Evolutionary conservation across 2,888 invertebrate species (phyloP), one percentile per base, ranked within the genome.

Genomic region (Hecatera dysodea): DNA sequence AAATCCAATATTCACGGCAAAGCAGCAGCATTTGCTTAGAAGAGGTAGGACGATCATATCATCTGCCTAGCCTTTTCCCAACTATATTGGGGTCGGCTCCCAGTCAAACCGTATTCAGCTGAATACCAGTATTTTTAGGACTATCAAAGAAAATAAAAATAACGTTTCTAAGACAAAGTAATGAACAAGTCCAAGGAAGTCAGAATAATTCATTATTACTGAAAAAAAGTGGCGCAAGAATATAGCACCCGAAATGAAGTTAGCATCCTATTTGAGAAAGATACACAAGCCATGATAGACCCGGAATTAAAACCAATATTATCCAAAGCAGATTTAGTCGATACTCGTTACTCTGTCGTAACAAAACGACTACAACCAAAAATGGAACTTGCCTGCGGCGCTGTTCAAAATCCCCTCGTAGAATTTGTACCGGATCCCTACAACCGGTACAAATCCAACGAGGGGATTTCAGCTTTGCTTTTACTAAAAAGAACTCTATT

Each of bases 381-480:
- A 72, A 59, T 24, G 17, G 22, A 29, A 22, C 22, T 29, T 19
- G 24, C 24, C 29, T 4, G 42, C n/a, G 33, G 39, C 57, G 6
- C 42, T 19, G 56, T 46, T 46, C 36, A 15, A 42, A 50, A 77
- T 70, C 61, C 24, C 19, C 78, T 24, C 29, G 7, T 12, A 36
- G 29, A 39, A 71, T 78, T 74, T 63, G 11, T 27, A 71, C 27
- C 22, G 0, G 57, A n/a, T n/a, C n/a, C n/a, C n/a, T n/a, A n/a
- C n/a, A n/a, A n/a, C n/a, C n/a, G n/a, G n/a, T n/a, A n/a, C n/a
- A n/a, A n/a, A n/a, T n/a, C n/a, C n/a, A n/a, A n/a, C n/a, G n/a
- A n/a, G n/a, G 24, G 19, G 19, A 48, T 70, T 52, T 46, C n/a
- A 39, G 24, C 11, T 33, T 39, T 12, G 24, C 29, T 56, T 69